A percentile compares a stretch with the other conserved stretches of the same genome.
phyloP scores from a whole-genome alignment of 2,888 invertebrate species.

The Polietes domitor region DNA sequence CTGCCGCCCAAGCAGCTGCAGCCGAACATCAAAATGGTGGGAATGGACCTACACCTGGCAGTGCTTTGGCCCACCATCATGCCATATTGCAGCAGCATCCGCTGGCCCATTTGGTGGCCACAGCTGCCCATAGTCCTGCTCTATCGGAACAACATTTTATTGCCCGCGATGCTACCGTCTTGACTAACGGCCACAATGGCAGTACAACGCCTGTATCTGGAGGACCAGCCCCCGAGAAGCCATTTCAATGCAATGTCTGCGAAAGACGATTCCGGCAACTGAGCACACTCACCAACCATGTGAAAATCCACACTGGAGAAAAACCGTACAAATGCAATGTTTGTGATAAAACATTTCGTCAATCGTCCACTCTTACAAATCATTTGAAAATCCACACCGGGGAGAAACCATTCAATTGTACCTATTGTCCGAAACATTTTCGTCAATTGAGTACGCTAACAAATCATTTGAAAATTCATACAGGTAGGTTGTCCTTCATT shows the following conservation, averaged over 20 bases:
- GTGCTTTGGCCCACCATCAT: conserved; percentile 65
- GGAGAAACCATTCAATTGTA: conserved; percentile 80
- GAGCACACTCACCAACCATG: conserved; percentile 81
- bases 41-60: conserved; percentile 70
- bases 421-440: conserved; percentile 80
- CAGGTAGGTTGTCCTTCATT: conserved; percentile 71
- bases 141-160: conserved; percentile 74
- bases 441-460: conserved; percentile 81
- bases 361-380: conserved; percentile 81
- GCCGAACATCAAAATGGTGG: conserved; percentile 73
- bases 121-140: conserved; percentile 75
- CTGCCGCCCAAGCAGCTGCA: conserved; percentile 78
- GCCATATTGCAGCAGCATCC: conserved; percentile 73
- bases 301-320: conserved; percentile 81
- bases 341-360: conserved; percentile 81
- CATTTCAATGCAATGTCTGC: conserved; percentile 81
- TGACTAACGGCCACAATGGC: conserved; percentile 69
- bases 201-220: conserved; percentile 64
- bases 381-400: conserved; percentile 81
- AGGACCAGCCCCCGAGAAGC: conserved; percentile 77
- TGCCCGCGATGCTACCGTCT: conserved; percentile 71
- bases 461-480: conserved; percentile 81
- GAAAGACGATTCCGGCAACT: conserved; percentile 81
- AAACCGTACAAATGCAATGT: conserved; percentile 81
- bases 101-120: conserved; percentile 75